A percentile compares a stretch with the other conserved stretches of the same genome.
These are phyloP conservation scores for Spilarctia lutea DNA, from an alignment of 2,888 invertebrate species.

Conservation along the genomic window DNA sequence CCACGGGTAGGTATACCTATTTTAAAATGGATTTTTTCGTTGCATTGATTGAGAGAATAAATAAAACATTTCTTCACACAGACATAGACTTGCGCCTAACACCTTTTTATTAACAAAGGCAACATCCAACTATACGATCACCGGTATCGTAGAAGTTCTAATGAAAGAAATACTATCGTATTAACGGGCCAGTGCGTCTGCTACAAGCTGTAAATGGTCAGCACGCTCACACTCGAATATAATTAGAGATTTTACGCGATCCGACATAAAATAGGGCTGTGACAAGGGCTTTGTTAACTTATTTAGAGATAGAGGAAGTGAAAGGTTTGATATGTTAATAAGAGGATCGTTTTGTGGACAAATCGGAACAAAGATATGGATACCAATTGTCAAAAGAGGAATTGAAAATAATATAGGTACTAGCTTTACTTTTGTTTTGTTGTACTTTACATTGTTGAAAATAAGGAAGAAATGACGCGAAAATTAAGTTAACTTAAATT, in stretches of 20 bases:
- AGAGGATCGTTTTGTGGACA: not conserved
- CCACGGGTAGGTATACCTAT: too few relatives aligned
- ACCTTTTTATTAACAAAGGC: slow-evolving; percentile 19
- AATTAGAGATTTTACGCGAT: slow-evolving; percentile 74
- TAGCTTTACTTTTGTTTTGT: too few relatives aligned
- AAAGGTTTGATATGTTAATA: not conserved
- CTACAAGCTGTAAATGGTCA: slow-evolving; percentile 52
- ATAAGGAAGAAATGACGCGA: too few relatives aligned
- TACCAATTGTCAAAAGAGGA: not conserved
- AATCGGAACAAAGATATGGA: not conserved
- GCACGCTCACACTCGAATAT: slow-evolving; percentile 55
- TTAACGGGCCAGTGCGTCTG: slow-evolving; percentile 48
- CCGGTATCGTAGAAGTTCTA: slow-evolving; percentile 39
- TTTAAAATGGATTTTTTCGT: too few relatives aligned
- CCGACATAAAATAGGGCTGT: slow-evolving; percentile 38
- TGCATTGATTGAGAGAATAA: not conserved
- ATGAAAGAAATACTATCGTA: slow-evolving; percentile 41
- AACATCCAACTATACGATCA: slow-evolving; percentile 38
- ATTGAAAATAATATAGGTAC: too few relatives aligned
- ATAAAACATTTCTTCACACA: not conserved
- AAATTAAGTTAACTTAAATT: too few relatives aligned
- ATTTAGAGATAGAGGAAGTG: not conserved
- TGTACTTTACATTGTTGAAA: too few relatives aligned
- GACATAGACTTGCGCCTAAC: not conserved
- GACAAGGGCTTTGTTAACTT: slow-evolving; percentile 28